A percentile compares a stretch with the other conserved stretches of the same genome.
Conservation (phyloP, 2,888 invertebrate genomes). For the Xanthostigma xanthostigma region DNA sequence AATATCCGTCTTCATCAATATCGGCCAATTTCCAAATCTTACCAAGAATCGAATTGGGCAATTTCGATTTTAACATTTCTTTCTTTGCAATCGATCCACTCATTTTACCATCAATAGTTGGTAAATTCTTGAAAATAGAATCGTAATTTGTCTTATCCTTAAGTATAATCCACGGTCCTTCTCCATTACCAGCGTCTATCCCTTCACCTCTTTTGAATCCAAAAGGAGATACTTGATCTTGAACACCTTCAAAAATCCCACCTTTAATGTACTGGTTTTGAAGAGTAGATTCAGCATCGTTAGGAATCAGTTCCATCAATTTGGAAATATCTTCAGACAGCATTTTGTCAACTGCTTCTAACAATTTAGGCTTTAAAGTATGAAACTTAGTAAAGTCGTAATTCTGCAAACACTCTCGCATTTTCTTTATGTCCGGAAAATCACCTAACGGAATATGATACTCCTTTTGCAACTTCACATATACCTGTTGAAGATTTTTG, state of each 20-base stretch:
- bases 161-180: constrained; percentile 92
- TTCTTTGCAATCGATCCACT: constrained; percentile 80
- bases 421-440: constrained; percentile 89
- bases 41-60: constrained; percentile 90
- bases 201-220: constrained; percentile 91
- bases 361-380: constrained; percentile 68
- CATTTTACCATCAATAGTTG: constrained; percentile 82
- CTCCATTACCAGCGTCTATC: constrained; percentile 54
- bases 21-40: constrained; percentile 97
- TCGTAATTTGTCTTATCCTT: constrained; percentile 78
- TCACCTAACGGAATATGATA: constrained; percentile 93
- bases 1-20: constrained; percentile 83
- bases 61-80: constrained; percentile 92
- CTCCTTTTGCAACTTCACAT: constrained; percentile 75
- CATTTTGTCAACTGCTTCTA: constrained; percentile 92
- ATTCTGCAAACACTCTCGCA: constrained; percentile 72
- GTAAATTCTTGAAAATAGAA: constrained; percentile 58
- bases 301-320: constrained; percentile 90
- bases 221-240: constrained; percentile 75
- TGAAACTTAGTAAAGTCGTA: constrained; percentile 93
- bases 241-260: constrained; percentile 85
- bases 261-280: constrained; percentile 38
- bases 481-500: constrained; percentile 76
- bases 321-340: constrained; percentile 84
- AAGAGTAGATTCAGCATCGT: constrained; percentile 17